phyloP scores from a whole-genome alignment of 30 jellyfish, hydroid and myxozoan species.

The Calvadosia cruxmelitensis region DNA sequence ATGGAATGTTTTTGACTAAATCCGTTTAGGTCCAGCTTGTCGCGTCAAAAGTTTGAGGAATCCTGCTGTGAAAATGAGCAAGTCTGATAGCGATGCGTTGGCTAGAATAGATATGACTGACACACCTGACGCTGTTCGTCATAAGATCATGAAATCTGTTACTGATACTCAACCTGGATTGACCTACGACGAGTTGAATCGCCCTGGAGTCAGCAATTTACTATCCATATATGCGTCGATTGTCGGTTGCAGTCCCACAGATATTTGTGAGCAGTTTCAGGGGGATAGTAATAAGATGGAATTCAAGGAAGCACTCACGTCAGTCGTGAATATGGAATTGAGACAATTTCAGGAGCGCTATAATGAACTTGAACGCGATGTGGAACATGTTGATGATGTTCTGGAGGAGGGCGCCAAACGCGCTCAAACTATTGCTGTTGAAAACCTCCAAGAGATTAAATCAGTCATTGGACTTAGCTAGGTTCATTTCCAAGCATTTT shows the following conservation, averaged over 20 bases:
- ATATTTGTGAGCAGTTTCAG: slow-evolving; percentile 16
- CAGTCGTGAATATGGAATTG: slow-evolving; percentile 18
- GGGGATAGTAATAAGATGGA: slow-evolving; percentile 7
- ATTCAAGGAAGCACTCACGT: slow-evolving; percentile 52
- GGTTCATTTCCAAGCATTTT: too few relatives aligned
- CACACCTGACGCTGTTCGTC: slow-evolving; percentile 19
- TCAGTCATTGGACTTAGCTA: slow-evolving; percentile 33
- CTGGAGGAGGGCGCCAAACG: slow-evolving; percentile 38
- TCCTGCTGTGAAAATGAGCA: slow-evolving; percentile 78
- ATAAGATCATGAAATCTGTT: slow-evolving; percentile 59
- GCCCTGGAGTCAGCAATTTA: slow-evolving; percentile 73
- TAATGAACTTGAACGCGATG: slow-evolving; percentile 17
- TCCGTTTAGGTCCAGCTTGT: slow-evolving; percentile 5
- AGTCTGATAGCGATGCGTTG: slow-evolving; percentile 40
- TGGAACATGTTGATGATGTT: slow-evolving; percentile 21
- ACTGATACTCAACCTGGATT: slow-evolving; percentile 61
- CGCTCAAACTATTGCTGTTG: slow-evolving; percentile 41
- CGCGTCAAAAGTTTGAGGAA: slow-evolving; percentile 60
- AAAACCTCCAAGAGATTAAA: slow-evolving; percentile 43
- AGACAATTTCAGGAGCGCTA: slow-evolving; percentile 32
- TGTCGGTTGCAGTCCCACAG: slow-evolving; percentile 10
- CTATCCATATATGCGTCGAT: slow-evolving; percentile 30
- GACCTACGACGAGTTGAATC: slow-evolving; percentile 31
- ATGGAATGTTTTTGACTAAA: too few relatives aligned
- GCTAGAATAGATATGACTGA: slow-evolving; percentile 67